phyloP scores from a whole-genome alignment of 2,113 vertebrate species.

The Oryzias woworae region DNA sequence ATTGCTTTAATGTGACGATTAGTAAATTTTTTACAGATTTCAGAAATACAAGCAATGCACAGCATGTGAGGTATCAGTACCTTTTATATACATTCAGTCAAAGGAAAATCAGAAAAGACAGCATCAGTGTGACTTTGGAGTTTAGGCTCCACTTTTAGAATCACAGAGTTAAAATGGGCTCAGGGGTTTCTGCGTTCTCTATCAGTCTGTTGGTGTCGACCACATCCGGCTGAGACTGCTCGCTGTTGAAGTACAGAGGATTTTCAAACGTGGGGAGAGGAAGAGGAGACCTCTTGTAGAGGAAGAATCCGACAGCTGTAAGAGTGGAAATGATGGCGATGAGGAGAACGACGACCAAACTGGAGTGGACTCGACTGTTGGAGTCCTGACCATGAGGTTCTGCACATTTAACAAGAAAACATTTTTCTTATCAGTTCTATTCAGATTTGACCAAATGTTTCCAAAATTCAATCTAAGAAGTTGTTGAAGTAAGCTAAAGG shows the following conservation, averaged over 20 bases:
- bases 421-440: neutral
- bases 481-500: neutral
- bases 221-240: constrained; percentile 60
- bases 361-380: constrained; percentile 53
- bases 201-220: constrained; percentile 71
- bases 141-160: neutral
- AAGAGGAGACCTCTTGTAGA: constrained; percentile 61
- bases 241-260: constrained; percentile 63
- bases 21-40: constrained; percentile 19
- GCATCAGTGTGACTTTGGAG: constrained; percentile 1
- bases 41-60: constrained; percentile 43
- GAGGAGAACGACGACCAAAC: constrained; percentile 55
- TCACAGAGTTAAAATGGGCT: constrained; percentile 68
- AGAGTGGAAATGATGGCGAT: constrained; percentile 32
- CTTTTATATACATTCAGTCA: constrained; percentile 48
- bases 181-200: constrained; percentile 61
- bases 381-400: constrained; percentile 2
- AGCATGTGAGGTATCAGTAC: constrained; percentile 28
- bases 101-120: constrained; percentile 30
- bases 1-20: constrained; percentile 6
- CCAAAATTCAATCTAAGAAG: neutral
- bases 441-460: neutral
- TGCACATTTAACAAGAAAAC: constrained; percentile 20
- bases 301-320: constrained; percentile 31
- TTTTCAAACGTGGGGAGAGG: constrained; percentile 66